Conservation (phyloP, 2,113 vertebrate species). For the Dolichallabes microphthalmus region DNA sequence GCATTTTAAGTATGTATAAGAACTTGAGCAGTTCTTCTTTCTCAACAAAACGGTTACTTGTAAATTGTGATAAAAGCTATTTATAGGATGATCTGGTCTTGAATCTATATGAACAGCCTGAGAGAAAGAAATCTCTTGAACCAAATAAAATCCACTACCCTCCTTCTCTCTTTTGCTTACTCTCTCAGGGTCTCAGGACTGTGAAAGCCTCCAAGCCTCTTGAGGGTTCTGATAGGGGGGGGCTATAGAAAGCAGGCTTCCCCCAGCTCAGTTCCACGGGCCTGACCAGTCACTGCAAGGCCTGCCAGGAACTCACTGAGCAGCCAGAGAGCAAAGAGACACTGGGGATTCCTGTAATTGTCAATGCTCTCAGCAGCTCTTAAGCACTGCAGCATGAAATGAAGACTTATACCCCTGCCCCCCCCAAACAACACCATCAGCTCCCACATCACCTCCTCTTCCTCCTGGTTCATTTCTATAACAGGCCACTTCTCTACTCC, state of each 20-base stretch:
- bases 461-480: constrained; percentile 31
- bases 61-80: constrained; percentile 26
- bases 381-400: constrained; percentile 72
- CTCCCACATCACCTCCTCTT: constrained; percentile 57
- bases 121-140: constrained; percentile 43
- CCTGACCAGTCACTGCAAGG: constrained; percentile 68
- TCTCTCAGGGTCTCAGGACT: constrained; percentile 64
- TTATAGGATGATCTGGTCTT: neutral
- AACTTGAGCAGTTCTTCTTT: neutral
- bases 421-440: constrained; percentile 67
- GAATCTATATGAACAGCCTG: constrained; percentile 34
- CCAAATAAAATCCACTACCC: constrained; percentile 44
- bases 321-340: constrained; percentile 78
- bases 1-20: neutral
- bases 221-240: constrained; percentile 62
- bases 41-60: neutral
- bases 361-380: constrained; percentile 75
- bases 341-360: constrained; percentile 79
- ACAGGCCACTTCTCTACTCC: constrained; percentile 25
- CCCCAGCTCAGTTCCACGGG: constrained; percentile 72
- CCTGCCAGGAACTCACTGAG: constrained; percentile 70
- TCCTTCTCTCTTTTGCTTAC: neutral
- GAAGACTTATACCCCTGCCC: constrained; percentile 68
- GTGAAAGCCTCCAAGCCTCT: constrained; percentile 63
- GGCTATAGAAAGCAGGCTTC: constrained; percentile 74